Evolutionary conservation across 2,113 vertebrate genomes (phyloP).

Genomic region (Acanthisitta chloris): DNA sequence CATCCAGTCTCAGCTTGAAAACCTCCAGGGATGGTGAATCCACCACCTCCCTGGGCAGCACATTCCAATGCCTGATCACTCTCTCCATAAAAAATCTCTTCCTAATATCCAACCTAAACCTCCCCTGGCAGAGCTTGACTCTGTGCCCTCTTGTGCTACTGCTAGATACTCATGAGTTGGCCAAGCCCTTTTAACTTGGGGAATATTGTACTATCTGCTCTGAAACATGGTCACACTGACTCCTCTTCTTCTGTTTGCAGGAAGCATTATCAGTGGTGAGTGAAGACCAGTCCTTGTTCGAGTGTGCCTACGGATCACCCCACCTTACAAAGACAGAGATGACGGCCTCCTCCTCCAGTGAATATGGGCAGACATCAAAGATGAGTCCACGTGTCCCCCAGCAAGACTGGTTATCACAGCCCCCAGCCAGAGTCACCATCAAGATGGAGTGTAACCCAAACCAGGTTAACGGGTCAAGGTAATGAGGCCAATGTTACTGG

Average conservation of each 20-base stretch:
- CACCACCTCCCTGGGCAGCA: not conserved
- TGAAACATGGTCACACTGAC: not conserved
- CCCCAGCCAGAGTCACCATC: slow-evolving; percentile 82
- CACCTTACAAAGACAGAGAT: slow-evolving; percentile 85
- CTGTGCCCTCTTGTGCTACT: too few relatives aligned
- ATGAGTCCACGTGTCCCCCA: slow-evolving; percentile 86
- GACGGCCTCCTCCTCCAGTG: slow-evolving; percentile 85
- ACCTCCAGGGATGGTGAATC: not conserved
- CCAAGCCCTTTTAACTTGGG: not conserved
- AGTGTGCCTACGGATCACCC: slow-evolving; percentile 85
- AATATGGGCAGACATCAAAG: slow-evolving; percentile 86
- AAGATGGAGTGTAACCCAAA: slow-evolving; percentile 87
- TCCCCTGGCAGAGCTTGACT: too few relatives aligned
- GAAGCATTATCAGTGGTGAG: slow-evolving; percentile 89
- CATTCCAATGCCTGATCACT: not conserved
- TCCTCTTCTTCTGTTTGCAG: slow-evolving; percentile 57
- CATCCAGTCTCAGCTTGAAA: rapidly evolving
- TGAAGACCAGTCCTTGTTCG: slow-evolving; percentile 87
- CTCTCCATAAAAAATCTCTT: too few relatives aligned
- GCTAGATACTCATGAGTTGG: too few relatives aligned
- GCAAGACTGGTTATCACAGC: slow-evolving; percentile 85
- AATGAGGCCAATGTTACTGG: not conserved
- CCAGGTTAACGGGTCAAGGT: slow-evolving; percentile 87
- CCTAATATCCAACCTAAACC: too few relatives aligned
- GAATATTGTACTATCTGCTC: not conserved